Percentiles rank a stretch among this genome's conserved stretches.
phyloP scores from a whole-genome alignment of 2,888 invertebrate species.

The Leptogaster cylindrica region DNA sequence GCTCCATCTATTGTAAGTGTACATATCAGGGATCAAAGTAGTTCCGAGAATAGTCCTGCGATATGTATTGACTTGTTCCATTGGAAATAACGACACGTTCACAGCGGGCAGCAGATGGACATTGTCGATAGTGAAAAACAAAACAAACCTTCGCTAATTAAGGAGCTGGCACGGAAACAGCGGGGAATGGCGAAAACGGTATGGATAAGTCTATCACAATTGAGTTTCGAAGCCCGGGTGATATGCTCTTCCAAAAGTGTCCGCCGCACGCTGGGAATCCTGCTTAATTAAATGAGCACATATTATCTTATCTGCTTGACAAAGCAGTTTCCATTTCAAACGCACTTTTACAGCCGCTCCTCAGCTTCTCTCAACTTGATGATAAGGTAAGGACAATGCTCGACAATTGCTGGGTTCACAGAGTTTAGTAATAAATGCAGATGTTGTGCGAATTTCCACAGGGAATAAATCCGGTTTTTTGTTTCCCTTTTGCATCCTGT shows the following conservation, averaged over 20 bases:
- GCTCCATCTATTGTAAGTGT: no score
- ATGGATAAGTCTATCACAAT: constrained; percentile 12
- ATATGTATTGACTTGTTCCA: no score
- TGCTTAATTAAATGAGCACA: constrained; percentile 46
- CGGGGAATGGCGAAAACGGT: not conserved
- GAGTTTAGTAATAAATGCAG: not conserved
- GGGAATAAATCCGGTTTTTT: not conserved
- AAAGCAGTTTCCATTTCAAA: constrained; percentile 13
- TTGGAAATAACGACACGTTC: no score
- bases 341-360: constrained; percentile 2
- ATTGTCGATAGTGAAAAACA: no score
- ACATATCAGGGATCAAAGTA: no score
- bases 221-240: not conserved
- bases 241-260: not conserved
- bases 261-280: constrained; percentile 40
- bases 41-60: no score
- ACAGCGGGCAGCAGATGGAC: no score
- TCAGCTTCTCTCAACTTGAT: no score
- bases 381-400: no score
- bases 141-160: constrained; percentile 16
- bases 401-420: not conserved
- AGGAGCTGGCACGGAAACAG: constrained; percentile 1
- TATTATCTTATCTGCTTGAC: constrained; percentile 42
- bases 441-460: not conserved
- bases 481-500: not conserved